These are phyloP conservation scores for Eurystomus gularis DNA, from an alignment of 2,113 vertebrate species.

Conservation along the genomic window DNA sequence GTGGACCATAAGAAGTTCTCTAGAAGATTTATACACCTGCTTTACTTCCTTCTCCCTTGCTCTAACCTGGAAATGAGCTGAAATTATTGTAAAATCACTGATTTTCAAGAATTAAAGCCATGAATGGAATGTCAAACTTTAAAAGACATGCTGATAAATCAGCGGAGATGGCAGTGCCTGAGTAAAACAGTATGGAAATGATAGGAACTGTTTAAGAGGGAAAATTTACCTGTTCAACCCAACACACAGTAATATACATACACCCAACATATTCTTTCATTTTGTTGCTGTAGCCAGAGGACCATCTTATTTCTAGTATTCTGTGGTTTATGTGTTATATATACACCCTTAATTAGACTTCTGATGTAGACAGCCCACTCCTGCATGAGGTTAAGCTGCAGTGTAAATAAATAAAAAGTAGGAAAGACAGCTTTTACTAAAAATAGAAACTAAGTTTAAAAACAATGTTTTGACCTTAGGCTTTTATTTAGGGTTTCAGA, in stretches of 20 bases:
- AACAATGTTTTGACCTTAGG: conserved; percentile 8
- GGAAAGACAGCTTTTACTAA: background rate
- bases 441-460: conserved; percentile 26
- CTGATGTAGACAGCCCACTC: background rate
- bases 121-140: background rate
- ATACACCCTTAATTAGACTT: background rate
- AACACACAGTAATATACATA: background rate
- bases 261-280: background rate
- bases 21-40: background rate
- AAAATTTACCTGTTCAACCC: background rate
- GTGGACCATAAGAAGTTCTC: background rate
- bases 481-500: conserved; percentile 15
- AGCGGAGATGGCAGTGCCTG: background rate
- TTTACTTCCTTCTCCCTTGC: background rate
- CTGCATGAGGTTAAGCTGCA: background rate
- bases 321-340: background rate
- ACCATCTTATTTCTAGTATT: background rate
- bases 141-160: background rate
- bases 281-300: background rate
- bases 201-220: background rate
- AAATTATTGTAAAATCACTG: background rate
- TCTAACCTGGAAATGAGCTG: background rate
- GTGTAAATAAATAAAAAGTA: background rate
- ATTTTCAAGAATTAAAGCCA: background rate
- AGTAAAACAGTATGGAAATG: background rate